These are phyloP conservation scores for Botia almorhae DNA, from an alignment of 2,797 vertebrate genomes.

Conservation along the genomic window DNA sequence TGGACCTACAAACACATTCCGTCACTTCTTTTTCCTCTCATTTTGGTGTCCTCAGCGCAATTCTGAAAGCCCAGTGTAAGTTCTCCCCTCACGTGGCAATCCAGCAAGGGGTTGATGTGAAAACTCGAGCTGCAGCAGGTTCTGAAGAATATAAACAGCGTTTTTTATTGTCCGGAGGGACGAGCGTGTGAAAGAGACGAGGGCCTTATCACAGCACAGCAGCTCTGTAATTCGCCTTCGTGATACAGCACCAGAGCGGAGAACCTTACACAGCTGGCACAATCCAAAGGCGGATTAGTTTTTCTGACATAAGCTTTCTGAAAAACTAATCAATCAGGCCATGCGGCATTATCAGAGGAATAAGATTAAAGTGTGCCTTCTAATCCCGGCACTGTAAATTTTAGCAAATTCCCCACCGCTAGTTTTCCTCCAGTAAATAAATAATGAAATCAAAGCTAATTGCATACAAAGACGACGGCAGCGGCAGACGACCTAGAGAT, in stretches of 20 bases:
- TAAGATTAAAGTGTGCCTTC: conserved; percentile 84
- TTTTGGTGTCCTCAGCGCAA: conserved; percentile 33
- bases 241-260: conserved; percentile 89
- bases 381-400: conserved; percentile 89
- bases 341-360: conserved; percentile 87
- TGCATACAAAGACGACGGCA: conserved; percentile 67
- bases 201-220: conserved; percentile 93
- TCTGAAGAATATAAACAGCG: conserved; percentile 88
- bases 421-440: conserved; percentile 70
- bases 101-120: conserved; percentile 77
- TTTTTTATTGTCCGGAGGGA: conserved; percentile 84
- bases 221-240: conserved; percentile 90
- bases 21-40: conserved; percentile 5
- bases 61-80: conserved; percentile 41
- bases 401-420: conserved; percentile 81
- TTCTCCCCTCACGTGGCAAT: conserved; percentile 68
- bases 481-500: conserved; percentile 53
- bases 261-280: conserved; percentile 92
- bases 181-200: conserved; percentile 80
- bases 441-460: conserved; percentile 77
- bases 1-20: conserved; percentile 33
- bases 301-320: conserved; percentile 95
- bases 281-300: conserved; percentile 94
- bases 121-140: conserved; percentile 79
- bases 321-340: conserved; percentile 96